Base-by-base conservation (phyloP, 2,888 invertebrate species). In the Amaurobius ferox region DNA sequence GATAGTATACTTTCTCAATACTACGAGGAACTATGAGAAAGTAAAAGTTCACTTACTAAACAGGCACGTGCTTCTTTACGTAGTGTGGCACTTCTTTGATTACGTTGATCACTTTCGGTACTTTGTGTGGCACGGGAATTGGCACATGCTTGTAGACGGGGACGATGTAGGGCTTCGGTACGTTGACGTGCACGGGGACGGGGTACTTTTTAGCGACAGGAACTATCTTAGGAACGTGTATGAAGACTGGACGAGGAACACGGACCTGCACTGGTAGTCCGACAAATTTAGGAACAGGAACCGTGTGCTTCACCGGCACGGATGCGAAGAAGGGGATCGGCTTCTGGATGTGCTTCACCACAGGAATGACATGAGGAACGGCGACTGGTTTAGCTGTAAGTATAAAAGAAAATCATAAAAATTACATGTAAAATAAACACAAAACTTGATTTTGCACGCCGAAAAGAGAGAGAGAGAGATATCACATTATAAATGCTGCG, bases 201-300 rank as follows among this genome's bases (percentile, higher is more conserved):
- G 83, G 83, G 16, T 70, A 40, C 30, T 79, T 77, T 72, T 89
- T 89, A 13, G 88, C 88, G 11, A 89, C 89, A n/a, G 89, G 89
- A 0, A 88, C 85, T 19, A 87, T 68, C 71, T 89, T 89, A 3
- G 89, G 89, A 23, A 89, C 89, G 39, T 89, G 88, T 13, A 89
- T 89, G 79, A 89, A 79, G 44, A 88, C 89, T 32, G 89, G 89
- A 64, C 88, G 87, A 1, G 89, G 89, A 1, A 89, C 89, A 7
- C 76, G 70, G 0, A 87, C 83, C 39, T 71, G 74, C 5, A 87
- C 76, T 1, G 87, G 87, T 16, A 83, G 64, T 5, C 79, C 71
- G 16, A 87, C 67, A 29, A 85, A 85, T 29, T 83, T 83, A 3
- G 87, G 87, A 1, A 87, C 79, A 1, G 87, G 87, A 1, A 87